Evolutionary conservation across 1,140 invertebrate genomes (phyloP).

Genomic region (Limonius californicus): DNA sequence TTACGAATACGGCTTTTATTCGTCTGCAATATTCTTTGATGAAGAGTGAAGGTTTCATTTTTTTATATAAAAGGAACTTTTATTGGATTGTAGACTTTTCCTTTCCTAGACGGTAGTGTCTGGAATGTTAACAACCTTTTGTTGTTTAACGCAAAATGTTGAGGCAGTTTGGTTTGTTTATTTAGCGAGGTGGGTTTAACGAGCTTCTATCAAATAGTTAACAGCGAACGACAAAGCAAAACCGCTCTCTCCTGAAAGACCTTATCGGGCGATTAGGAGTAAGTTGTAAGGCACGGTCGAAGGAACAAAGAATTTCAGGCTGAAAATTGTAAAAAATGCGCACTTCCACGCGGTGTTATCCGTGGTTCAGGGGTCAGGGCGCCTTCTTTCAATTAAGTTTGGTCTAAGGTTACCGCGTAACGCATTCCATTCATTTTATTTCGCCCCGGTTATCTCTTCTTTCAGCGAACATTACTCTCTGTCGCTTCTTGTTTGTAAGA

Average conservation of each 20-base stretch:
- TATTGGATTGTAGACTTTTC: too few relatives aligned
- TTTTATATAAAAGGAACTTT: too few relatives aligned
- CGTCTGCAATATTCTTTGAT: too few relatives aligned
- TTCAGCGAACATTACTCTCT: background rate
- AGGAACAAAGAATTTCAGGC: background rate
- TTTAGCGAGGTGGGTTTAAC: too few relatives aligned
- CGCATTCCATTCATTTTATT: slow-evolving; percentile 1
- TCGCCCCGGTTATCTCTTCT: background rate
- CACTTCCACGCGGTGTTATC: slow-evolving; percentile 1
- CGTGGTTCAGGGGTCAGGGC: background rate
- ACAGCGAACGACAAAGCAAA: too few relatives aligned
- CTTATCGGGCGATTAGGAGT: background rate
- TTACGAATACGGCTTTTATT: too few relatives aligned
- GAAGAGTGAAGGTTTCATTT: too few relatives aligned
- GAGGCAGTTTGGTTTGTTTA: too few relatives aligned
- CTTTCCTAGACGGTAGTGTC: too few relatives aligned
- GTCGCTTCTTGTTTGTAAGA: background rate
- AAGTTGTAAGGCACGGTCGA: background rate
- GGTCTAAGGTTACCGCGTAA: background rate
- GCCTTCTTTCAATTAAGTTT: background rate
- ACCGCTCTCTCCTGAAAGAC: background rate
- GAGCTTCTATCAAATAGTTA: too few relatives aligned
- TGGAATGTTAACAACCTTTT: too few relatives aligned
- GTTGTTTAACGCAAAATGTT: too few relatives aligned
- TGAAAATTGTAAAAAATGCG: background rate